These are phyloP conservation scores for Eulithis testata DNA, from an alignment of 2,888 invertebrate genomes.

Conservation along the genomic window DNA sequence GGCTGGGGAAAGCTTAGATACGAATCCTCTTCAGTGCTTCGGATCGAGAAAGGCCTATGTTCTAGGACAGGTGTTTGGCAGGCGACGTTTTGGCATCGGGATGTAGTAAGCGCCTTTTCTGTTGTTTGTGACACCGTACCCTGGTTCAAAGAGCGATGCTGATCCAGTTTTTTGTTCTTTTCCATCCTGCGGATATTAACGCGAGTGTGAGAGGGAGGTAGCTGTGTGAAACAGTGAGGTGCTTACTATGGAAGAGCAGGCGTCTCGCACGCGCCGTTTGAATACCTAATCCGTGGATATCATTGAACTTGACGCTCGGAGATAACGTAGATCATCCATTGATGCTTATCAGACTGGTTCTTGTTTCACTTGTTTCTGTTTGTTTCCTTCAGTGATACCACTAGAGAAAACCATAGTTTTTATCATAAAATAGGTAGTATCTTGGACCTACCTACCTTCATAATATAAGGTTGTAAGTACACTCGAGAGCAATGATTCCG, in stretches of 20 bases:
- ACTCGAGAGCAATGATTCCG: too few relatives aligned
- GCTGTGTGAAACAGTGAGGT: constrained; percentile 54
- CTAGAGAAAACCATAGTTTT: background rate
- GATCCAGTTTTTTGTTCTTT: constrained; percentile 67
- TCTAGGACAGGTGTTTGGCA: constrained; percentile 48
- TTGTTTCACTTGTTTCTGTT: constrained; percentile 23
- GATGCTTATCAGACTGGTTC: constrained; percentile 40
- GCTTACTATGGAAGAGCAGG: constrained; percentile 76
- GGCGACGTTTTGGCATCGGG: constrained; percentile 62
- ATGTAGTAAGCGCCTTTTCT: constrained; percentile 71
- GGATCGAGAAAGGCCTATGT: constrained; percentile 68
- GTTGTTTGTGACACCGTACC: constrained; percentile 83
- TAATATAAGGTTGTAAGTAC: too few relatives aligned
- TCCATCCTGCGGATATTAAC: constrained; percentile 41
- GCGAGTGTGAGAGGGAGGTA: constrained; percentile 57
- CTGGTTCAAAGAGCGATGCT: constrained; percentile 71
- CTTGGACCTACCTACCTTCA: too few relatives aligned
- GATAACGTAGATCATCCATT: constrained; percentile 59
- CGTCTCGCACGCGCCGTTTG: constrained; percentile 61
- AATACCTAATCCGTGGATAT: constrained; percentile 74
- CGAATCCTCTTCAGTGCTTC: constrained; percentile 65
- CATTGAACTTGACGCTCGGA: constrained; percentile 76
- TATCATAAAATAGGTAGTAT: background rate
- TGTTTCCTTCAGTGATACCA: background rate
- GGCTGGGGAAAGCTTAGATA: constrained; percentile 82